Base-by-base conservation (phyloP, 1,140 invertebrate genomes). In the Drosophila mojavensis region DNA sequence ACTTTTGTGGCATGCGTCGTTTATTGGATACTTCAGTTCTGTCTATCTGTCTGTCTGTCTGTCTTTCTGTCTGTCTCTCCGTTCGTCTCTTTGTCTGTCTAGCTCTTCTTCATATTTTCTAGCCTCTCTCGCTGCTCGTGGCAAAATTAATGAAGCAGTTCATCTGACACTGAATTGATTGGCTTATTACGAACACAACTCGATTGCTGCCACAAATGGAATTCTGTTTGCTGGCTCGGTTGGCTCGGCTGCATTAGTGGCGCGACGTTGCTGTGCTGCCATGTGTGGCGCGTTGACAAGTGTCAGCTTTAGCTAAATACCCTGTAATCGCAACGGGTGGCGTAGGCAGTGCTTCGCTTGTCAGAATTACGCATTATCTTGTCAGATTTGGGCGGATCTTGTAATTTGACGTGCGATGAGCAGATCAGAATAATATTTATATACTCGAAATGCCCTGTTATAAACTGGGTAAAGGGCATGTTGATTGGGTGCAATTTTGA, bases 91-190 rank as follows among this genome's bases (percentile, higher is more conserved):
- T 5, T 39, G 2, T 39, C 36, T 56, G 24, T 36, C n/a, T 30
- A 30, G 28, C 33, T 39, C 61, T 55, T 51, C 13, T 54, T 69
- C 63, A 78, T 81, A 81, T 73, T 77, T 11, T 83, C 73, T 28
- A 68, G 48, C 28, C 28, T 36, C 9, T 1, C 33, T 9, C 33
- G 33, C 9, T 39, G 36, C 36, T 13, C 39, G 10, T 10, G 43
- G 41, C 24, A n/a, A 89, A 88, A 88, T 88, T 88, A 88, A 88
- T 88, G 83, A 88, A 88, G 83, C 83, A 89, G 84, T 88, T 88
- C 83, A 89, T 89, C 83, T 82, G 85, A 88, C 84, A 88, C 84
- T 84, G 84, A 88, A 88, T 88, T 88, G 84, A 88, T 88, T 88
- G 84, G 80, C 84, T 88, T 88, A 88, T 88, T 88, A 81, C 81